Conservation (phyloP, 2,797 vertebrate genomes). For the Cirrhinus mrigala region DNA sequence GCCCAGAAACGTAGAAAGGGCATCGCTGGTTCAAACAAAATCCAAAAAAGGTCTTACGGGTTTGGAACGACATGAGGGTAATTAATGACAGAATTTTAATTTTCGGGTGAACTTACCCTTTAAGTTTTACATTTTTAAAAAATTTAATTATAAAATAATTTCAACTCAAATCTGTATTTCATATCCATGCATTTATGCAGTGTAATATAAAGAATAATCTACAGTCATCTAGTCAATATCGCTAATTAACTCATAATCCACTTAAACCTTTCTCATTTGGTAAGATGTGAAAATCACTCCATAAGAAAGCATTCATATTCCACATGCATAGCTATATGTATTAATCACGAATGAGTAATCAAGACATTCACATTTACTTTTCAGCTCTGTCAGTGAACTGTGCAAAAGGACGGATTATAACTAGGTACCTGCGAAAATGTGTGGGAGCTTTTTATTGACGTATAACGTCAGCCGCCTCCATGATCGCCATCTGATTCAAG, state of each 20-base stretch:
- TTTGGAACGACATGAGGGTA: too few relatives aligned
- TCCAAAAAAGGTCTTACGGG: too few relatives aligned
- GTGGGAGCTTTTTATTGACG: slow-evolving; percentile 13
- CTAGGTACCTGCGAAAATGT: slow-evolving; percentile 24
- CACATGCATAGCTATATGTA: not conserved
- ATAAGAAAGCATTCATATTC: not conserved
- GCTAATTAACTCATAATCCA: not conserved
- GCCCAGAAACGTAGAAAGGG: too few relatives aligned
- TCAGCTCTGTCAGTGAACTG: not conserved
- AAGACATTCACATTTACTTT: slow-evolving; percentile 9
- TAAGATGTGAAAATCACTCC: slow-evolving; percentile 6
- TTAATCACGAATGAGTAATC: slow-evolving; percentile 24
- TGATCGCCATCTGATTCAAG: slow-evolving; percentile 1
- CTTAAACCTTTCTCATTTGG: not conserved
- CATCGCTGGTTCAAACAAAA: too few relatives aligned
- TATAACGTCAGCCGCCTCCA: not conserved
- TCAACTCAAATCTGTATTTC: slow-evolving; percentile 3
- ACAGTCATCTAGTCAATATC: not conserved
- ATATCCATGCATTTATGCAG: not conserved
- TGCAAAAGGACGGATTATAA: not conserved
- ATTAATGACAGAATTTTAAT: too few relatives aligned
- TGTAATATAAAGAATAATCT: not conserved
- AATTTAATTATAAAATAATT: not conserved
- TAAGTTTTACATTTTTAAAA: too few relatives aligned
- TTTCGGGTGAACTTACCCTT: too few relatives aligned